Base-by-base conservation (phyloP, 2,888 invertebrate genomes). In the Vesta saturnalis region DNA sequence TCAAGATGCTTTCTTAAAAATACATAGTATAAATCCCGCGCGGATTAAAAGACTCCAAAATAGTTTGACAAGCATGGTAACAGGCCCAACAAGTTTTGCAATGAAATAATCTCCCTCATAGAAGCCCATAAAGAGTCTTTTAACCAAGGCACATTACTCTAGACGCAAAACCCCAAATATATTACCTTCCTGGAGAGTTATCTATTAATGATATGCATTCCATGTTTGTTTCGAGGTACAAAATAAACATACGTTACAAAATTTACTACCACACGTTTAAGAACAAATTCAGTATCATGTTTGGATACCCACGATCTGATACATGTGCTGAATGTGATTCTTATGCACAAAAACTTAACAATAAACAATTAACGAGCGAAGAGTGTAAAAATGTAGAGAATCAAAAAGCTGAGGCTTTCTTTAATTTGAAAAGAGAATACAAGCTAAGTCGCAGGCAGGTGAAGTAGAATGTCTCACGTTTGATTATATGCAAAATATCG, bases 241-340 rank as follows among this genome's bases (percentile, higher is more conserved):
- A 14, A 12, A 47, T 59, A 16, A 57, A 64, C 19, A 16, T 39
- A 57, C 23, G 57, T 22, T 64, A 64, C 47, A 64, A 58, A 57
- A 47, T 23, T 14, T 64, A 64, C 54, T 64, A 47, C 57, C 16
- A 6, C 19, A 35, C 47, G 3, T 61, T 61, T 19, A 52, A 22
- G 10, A 23, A 4, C 4, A 10, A 3, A 4, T 61, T 61, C 47
- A 61, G 52, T 18, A 52, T 61, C n/a, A 46, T 59, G 8, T 58
- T 59, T 69, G 60, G 64, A 10, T 64, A 64, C 16, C 63, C 60
- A 14, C 46, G 63, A 60, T 64, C 64, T 23, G 67, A 70, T 21
- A 67, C 67, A 58, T 70, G 64, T 16, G 18, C 46, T 21, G 43
- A 21, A 18, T 59, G 59, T 43, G 59, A 59, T 46, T 15, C 14